Percentiles rank a stretch among this genome's conserved stretches.
phyloP scores from a whole-genome alignment of 2,888 invertebrate genomes.

The Cremastinae sp. region DNA sequence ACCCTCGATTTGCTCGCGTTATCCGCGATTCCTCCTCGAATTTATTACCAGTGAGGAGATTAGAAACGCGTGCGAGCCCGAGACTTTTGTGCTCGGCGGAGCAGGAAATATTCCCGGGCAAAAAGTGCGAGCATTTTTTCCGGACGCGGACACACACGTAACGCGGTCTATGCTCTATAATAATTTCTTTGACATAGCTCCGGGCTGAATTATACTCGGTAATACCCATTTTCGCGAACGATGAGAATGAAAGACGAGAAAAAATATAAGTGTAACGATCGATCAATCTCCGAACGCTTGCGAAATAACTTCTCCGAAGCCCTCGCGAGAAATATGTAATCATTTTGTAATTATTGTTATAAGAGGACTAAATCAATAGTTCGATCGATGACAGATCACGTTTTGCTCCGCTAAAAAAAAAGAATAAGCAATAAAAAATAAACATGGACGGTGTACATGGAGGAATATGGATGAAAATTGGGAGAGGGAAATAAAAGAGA shows the following conservation, averaged over 20 bases:
- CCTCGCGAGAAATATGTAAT: conserved; percentile 12
- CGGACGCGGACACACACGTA: conserved; percentile 13
- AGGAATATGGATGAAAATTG: not conserved
- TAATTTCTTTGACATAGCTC: conserved; percentile 56
- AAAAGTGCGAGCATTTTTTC: conserved; percentile 52
- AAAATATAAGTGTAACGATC: conserved; percentile 32
- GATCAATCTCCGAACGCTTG: conserved; percentile 32
- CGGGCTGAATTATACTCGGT: conserved; percentile 14
- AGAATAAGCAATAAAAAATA: no score
- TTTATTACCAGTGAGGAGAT: conserved; percentile 50
- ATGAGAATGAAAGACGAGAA: conserved; percentile 37
- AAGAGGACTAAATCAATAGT: conserved; percentile 33
- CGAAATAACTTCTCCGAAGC: conserved; percentile 9
- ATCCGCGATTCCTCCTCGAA: conserved; percentile 32
- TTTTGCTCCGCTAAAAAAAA: not conserved
- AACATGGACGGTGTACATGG: not conserved
- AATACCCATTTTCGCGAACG: conserved; percentile 30
- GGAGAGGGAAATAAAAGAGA: conserved; percentile 4
- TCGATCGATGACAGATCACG: conserved; percentile 60
- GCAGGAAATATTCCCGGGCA: conserved; percentile 47
- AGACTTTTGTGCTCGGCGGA: conserved; percentile 55
- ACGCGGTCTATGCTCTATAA: conserved; percentile 36
- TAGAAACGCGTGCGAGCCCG: conserved; percentile 13
- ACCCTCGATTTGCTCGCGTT: not conserved
- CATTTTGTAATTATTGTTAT: conserved; percentile 6